Conservation (phyloP, 2,113 vertebrate genomes). For the Tylochromis polylepis region DNA sequence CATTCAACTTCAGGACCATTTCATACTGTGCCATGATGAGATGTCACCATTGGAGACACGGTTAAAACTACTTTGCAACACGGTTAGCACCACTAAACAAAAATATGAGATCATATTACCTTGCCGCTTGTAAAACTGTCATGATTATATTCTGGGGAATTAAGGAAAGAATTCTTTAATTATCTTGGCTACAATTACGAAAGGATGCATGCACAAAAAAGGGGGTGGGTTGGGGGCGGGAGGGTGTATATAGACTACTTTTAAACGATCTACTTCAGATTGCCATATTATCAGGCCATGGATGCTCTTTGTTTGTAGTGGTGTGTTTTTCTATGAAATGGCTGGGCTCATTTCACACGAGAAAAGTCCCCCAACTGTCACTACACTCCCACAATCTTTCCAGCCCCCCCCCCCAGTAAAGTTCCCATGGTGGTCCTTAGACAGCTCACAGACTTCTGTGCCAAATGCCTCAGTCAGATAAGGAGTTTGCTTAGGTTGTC, state of each 20-base stretch:
- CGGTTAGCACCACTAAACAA: conserved; percentile 56
- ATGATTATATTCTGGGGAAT: conserved; percentile 60
- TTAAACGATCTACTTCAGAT: conserved; percentile 37
- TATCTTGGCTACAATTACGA: conserved; percentile 55
- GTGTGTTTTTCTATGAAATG: conserved; percentile 51
- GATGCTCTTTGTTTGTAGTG: conserved; percentile 48
- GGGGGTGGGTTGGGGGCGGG: background rate
- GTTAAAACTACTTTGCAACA: conserved; percentile 71
- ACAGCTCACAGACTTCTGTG: conserved; percentile 41
- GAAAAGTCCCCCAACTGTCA: conserved; percentile 61
- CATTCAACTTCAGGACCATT: conserved; percentile 77
- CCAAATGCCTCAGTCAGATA: conserved; percentile 39
- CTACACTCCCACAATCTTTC: conserved; percentile 64
- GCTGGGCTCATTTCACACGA: conserved; percentile 63
- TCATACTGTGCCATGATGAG: conserved; percentile 69
- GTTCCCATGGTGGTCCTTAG: conserved; percentile 69
- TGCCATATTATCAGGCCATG: conserved; percentile 40
- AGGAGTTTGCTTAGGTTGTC: conserved; percentile 19
- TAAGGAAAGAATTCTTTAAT: conserved; percentile 61
- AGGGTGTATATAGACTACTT: background rate
- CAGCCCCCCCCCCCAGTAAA: conserved; percentile 26
- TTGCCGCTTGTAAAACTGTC: conserved; percentile 57
- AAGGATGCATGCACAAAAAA: background rate
- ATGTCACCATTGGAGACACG: conserved; percentile 67
- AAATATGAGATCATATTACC: conserved; percentile 66